A percentile compares a stretch with the other conserved stretches of the same genome.
Evolutionary conservation across 2,797 vertebrate species (phyloP).

Genomic region (Spondyliosoma cantharus): DNA sequence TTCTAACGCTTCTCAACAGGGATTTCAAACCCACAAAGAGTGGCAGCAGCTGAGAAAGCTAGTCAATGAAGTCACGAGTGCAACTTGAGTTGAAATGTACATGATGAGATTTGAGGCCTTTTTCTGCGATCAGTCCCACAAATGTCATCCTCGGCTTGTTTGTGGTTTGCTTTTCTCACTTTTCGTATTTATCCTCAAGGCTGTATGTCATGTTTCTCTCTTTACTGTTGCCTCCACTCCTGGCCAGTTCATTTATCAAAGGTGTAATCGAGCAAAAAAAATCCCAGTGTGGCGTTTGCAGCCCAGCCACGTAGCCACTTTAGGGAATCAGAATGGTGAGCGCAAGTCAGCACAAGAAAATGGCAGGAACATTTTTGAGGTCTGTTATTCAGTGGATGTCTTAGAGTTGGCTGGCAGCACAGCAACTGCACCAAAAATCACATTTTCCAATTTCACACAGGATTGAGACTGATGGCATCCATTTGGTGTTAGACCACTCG

Average conservation of each 20-base stretch:
- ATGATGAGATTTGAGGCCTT: constrained; percentile 47
- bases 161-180: constrained; percentile 43
- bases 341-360: constrained; percentile 23
- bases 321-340: constrained; percentile 19
- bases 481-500: neutral
- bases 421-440: constrained; percentile 32
- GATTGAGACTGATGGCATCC: constrained; percentile 25
- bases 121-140: constrained; percentile 51
- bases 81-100: constrained; percentile 52
- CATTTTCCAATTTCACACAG: constrained; percentile 46
- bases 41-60: constrained; percentile 45
- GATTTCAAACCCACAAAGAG: constrained; percentile 56
- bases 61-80: constrained; percentile 41
- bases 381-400: constrained; percentile 26
- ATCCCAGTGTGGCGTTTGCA: constrained; percentile 33
- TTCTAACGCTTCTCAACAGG: constrained; percentile 58
- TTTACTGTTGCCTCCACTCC: constrained; percentile 24
- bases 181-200: constrained; percentile 44
- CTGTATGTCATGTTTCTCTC: constrained; percentile 33
- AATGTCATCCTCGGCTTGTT: constrained; percentile 49
- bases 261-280: constrained; percentile 58
- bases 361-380: constrained; percentile 27
- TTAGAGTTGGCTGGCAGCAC: constrained; percentile 22
- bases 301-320: neutral
- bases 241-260: constrained; percentile 25